Base-by-base conservation (phyloP, 2,797 vertebrate genomes). In the Clamator glandarius region DNA sequence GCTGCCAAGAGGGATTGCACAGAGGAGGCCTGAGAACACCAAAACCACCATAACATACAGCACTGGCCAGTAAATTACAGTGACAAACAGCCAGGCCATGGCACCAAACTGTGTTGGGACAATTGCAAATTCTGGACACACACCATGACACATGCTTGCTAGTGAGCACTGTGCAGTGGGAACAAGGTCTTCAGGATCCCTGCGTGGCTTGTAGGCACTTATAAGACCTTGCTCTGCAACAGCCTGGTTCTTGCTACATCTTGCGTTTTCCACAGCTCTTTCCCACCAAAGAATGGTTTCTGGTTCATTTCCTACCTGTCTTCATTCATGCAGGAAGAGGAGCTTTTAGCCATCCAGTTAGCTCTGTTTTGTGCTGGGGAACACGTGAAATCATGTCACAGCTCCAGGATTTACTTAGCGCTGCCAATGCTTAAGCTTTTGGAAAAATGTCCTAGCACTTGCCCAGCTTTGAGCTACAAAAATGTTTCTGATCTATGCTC, bases 41-140 rank as follows among this genome's bases (percentile, higher is more conserved):
- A 61, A 57, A 73, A 31, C 48, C 2, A 0, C 57, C 0, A 0
- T 9, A 44, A n/a, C 7, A 3, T 3, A 9, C 33, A 8, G n/a
- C 1, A 0, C 44, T 11, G 24, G n/a, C 42, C 29, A 42, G 20
- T 17, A 2, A 6, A 39, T 29, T 8, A 18, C 13, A 13, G 75
- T 4, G 1, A 19, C 0, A 4, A 11, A 6, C 67, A 29, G 2
- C 11, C 39, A 4, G 29, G 62, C 46, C 28, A 0, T 0, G 31
- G 77, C 76, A 44, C 41, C 29, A 8, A 35, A 2, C 26, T 12
- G 0, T 3, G 4, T 0, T 1, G 52, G 42, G 15, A 41, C 51
- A 55, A 1, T 1, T 0, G 6, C 9, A 9, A 20, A 13, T 7
- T 15, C 61, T 31, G 62, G 35, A 5, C 17, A 23, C 0, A 1